phyloP scores from a whole-genome alignment of 1,140 invertebrate species.

The Philaenus spumarius region DNA sequence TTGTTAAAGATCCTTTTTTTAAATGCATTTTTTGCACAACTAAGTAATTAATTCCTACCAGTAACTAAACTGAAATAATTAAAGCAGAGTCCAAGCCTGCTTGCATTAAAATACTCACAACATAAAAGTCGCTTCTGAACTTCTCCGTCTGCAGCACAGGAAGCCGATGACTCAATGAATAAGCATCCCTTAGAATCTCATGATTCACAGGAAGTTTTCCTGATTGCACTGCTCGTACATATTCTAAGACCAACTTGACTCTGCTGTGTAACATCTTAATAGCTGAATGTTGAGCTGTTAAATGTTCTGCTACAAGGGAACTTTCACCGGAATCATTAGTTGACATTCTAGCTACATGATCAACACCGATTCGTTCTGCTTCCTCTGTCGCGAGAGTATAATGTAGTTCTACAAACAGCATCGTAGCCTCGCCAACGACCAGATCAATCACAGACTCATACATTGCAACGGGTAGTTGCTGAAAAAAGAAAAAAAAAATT shows the following conservation, averaged over 20 bases:
- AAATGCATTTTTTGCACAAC: no score
- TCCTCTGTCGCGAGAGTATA: conserved; percentile 96
- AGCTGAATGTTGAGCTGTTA: conserved; percentile 90
- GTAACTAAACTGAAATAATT: no score
- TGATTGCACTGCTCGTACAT: conserved; percentile 81
- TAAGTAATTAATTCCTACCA: no score
- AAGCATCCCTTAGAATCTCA: conserved; percentile 85
- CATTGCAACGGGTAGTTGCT: conserved; percentile 75
- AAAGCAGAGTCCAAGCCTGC: no score
- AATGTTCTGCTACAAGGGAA: conserved; percentile 88
- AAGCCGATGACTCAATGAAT: conserved; percentile 84
- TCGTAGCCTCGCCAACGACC: conserved; percentile 86
- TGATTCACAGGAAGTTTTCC: conserved; percentile 82
- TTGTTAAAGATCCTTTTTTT: no score
- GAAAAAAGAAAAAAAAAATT: no score
- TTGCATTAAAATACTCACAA: conserved; percentile 73
- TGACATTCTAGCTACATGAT: conserved; percentile 94
- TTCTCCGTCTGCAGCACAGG: conserved; percentile 84
- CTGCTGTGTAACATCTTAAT: conserved; percentile 96
- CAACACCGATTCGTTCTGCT: conserved; percentile 94
- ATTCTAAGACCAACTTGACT: conserved; percentile 84
- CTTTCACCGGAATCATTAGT: conserved; percentile 84
- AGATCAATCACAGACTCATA: conserved; percentile 97
- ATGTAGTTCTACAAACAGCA: conserved; percentile 88
- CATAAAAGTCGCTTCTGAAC: conserved; percentile 92